A percentile compares a stretch with the other conserved stretches of the same genome.
Evolutionary conservation across 2,797 vertebrate genomes (phyloP).

Genomic region (Leucoraja ocellata): DNA sequence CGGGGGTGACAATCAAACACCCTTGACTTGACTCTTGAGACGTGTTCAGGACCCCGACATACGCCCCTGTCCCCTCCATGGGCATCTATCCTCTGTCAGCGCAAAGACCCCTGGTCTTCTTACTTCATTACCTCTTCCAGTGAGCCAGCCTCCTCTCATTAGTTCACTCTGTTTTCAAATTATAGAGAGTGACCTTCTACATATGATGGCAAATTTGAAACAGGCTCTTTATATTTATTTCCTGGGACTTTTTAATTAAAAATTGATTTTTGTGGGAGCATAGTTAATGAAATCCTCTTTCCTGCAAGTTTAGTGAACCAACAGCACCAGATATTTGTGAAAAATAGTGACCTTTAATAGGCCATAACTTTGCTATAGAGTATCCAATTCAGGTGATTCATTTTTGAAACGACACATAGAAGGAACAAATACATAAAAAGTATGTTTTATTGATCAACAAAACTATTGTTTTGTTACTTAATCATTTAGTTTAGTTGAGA

Average conservation of each 20-base stretch:
- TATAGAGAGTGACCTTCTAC: not conserved
- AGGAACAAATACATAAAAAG: not conserved
- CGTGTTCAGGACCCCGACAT: too few species aligned
- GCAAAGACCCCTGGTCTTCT: not conserved
- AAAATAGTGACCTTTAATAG: not conserved
- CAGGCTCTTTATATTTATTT: conserved; percentile 13
- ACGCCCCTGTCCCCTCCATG: not conserved
- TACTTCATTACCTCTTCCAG: not conserved
- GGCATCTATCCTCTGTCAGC: not conserved
- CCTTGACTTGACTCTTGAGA: not conserved
- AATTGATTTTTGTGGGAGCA: conserved; percentile 18
- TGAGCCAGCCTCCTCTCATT: not conserved
- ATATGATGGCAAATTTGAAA: conserved; percentile 19
- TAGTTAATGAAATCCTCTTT: conserved; percentile 22
- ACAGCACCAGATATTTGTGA: not conserved
- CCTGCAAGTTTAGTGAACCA: not conserved
- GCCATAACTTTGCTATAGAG: not conserved
- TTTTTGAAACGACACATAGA: not conserved
- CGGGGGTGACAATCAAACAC: too few species aligned
- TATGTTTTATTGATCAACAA: conserved; percentile 22
- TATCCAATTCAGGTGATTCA: conserved; percentile 31
- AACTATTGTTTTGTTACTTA: conserved; percentile 9
- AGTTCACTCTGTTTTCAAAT: not conserved
- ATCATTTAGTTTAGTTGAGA: not conserved
- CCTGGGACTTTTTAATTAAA: conserved; percentile 26